Evolutionary conservation across 2,888 invertebrate genomes (phyloP), one percentile per base, ranked within the genome.

Genomic region (Erebia aethiops): DNA sequence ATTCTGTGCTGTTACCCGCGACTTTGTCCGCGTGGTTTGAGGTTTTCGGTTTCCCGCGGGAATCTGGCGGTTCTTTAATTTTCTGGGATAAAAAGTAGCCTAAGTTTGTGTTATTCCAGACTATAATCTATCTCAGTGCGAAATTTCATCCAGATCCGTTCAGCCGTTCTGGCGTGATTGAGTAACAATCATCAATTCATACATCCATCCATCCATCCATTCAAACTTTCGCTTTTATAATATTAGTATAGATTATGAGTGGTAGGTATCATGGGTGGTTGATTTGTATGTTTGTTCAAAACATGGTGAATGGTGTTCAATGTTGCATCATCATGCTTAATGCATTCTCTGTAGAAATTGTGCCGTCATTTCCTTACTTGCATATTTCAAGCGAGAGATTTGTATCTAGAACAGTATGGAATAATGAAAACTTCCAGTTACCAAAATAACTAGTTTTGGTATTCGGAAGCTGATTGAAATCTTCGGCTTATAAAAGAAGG

Each of bases 311-410:
- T 41, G 16, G n/a, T 61, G 43, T 43, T 43, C 16, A 43, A 43
- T 61, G 46, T 46, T n/a, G 18, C 18, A 46, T 11, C 62, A 62
- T 46, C 26, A 18, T 46, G 46, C 13, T 11, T 18, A 62, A 18
- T 18, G 16, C 10, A 43, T 62, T n/a, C 18, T 14, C 46, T 18
- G 10, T 51, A 51, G 51, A 58, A 26, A 35, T 35, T 58, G 26
- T 58, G 57, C 57, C 13, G 57, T 58, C 57, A 58, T 14, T 58
- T 58, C 35, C 57, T 58, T 26, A 58, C 35, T 58, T 58, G n/a
- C 57, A 26, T 58, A 58, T 58, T 58, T 18, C 21, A 26, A 26
- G 26, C n/a, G 51, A 51, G 54, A 1, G 52, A 52, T 18, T 35
- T 35, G 16, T 8, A 54, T 18, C 2, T 7, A 16, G 5, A 5